A percentile compares a stretch with the other conserved stretches of the same genome.
phyloP scores from a whole-genome alignment of 2,888 invertebrate species.

The Deilephila porcellus region DNA sequence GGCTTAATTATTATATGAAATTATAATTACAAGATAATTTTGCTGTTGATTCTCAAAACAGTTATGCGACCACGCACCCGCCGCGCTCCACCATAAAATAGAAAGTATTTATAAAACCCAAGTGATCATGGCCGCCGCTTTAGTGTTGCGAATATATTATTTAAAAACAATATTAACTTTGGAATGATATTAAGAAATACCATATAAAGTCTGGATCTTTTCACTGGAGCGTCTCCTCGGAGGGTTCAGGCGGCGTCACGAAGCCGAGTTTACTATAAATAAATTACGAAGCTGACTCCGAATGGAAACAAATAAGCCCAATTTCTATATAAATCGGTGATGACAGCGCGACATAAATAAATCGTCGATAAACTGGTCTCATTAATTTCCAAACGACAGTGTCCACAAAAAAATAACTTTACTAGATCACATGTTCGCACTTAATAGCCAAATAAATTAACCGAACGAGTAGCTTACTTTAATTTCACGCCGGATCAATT shows the following conservation, averaged over 20 bases:
- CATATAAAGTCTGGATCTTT: constrained; percentile 67
- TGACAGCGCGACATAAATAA: constrained; percentile 71
- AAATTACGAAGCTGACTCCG: constrained; percentile 71
- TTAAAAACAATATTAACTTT: constrained; percentile 68
- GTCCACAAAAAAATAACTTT: constrained; percentile 73
- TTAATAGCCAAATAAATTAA: constrained; percentile 83
- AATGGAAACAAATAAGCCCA: constrained; percentile 77
- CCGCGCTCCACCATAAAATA: constrained; percentile 70
- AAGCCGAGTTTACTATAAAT: constrained; percentile 64
- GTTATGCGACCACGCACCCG: constrained; percentile 72
- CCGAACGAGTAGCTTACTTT: constrained; percentile 72
- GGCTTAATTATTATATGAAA: constrained; percentile 76
- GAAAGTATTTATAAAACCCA: constrained; percentile 69
- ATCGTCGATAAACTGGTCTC: constrained; percentile 77
- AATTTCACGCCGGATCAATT: constrained; percentile 79
- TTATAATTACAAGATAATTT: constrained; percentile 83
- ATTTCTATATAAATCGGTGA: constrained; percentile 66
- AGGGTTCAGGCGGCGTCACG: constrained; percentile 48
- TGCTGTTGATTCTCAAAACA: constrained; percentile 76
- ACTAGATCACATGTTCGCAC: constrained; percentile 83
- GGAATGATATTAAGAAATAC: constrained; percentile 79
- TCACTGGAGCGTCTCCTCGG: constrained; percentile 49
- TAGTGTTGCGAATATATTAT: constrained; percentile 56
- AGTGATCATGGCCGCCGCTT: constrained; percentile 60
- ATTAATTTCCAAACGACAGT: constrained; percentile 80